phyloP scores from a whole-genome alignment of 2,888 invertebrate species.

The Cerastoderma edule region DNA sequence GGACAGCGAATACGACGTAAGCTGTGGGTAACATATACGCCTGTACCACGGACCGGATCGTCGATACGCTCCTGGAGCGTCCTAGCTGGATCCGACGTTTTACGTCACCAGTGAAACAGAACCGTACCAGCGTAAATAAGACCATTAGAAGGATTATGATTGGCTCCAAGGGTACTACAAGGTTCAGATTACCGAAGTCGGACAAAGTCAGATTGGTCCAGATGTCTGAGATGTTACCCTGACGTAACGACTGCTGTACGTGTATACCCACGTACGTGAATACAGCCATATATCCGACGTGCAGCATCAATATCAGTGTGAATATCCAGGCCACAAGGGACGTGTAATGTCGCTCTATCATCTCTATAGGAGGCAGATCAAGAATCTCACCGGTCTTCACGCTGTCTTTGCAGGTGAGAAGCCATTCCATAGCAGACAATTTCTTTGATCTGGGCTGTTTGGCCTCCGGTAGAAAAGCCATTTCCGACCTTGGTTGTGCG shows the following conservation, averaged over 20 bases:
- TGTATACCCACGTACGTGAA: constrained; percentile 67
- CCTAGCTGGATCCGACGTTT: constrained; percentile 22
- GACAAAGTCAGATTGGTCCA: constrained; percentile 31
- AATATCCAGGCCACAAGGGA: constrained; percentile 74
- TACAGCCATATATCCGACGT: constrained; percentile 77
- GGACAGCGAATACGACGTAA: constrained; percentile 55
- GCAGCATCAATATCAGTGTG: constrained; percentile 70
- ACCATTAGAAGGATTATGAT: constrained; percentile 60
- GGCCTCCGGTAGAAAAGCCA: not conserved
- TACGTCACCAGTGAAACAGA: constrained; percentile 9
- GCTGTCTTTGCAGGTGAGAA: constrained; percentile 64
- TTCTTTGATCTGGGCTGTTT: too few species aligned
- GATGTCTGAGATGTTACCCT: not conserved
- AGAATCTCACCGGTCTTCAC: constrained; percentile 72
- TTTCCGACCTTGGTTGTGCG: not conserved
- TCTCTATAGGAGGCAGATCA: constrained; percentile 74
- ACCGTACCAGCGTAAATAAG: constrained; percentile 23
- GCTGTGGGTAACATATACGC: constrained; percentile 40
- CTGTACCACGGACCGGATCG: constrained; percentile 17
- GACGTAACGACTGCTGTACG: constrained; percentile 53
- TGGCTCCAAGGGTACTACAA: constrained; percentile 70
- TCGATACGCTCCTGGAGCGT: constrained; percentile 8
- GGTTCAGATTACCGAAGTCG: constrained; percentile 52
- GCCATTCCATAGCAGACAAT: constrained; percentile 73
- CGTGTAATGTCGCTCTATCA: constrained; percentile 75